These are phyloP conservation scores for Eupithecia exiguata DNA, from an alignment of 2,888 invertebrate species.

Conservation along the genomic window DNA sequence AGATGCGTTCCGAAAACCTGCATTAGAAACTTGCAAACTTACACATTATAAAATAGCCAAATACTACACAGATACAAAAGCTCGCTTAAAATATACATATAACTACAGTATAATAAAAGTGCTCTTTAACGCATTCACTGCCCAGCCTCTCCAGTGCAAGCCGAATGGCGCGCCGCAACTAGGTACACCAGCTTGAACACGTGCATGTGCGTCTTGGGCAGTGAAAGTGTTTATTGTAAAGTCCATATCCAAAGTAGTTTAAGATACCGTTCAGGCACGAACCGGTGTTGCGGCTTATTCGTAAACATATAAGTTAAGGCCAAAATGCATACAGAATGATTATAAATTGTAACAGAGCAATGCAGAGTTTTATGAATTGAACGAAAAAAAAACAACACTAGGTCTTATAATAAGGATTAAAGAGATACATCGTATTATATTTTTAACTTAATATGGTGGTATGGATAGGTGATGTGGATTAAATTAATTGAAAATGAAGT, in stretches of 20 bases:
- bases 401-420: background rate
- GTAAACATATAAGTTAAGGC: background rate
- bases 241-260: background rate
- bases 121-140: background rate
- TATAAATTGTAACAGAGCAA: background rate
- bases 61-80: conserved; percentile 11
- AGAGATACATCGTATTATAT: background rate
- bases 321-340: background rate
- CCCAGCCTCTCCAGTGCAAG: too few species aligned
- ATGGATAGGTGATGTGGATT: background rate
- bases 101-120: background rate
- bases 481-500: background rate
- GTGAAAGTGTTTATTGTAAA: background rate
- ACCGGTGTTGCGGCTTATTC: background rate
- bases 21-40: conserved; percentile 8
- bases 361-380: background rate
- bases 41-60: conserved; percentile 3
- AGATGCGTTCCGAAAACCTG: conserved; percentile 14
- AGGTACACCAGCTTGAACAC: too few species aligned
- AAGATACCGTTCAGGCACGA: background rate
- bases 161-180: too few species aligned
- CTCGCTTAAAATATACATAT: background rate
- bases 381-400: background rate
- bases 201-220: too few species aligned
- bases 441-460: background rate